Percentiles rank a stretch among this genome's conserved stretches.
These are phyloP conservation scores for Aleiodes sp. DNA, from an alignment of 1,140 invertebrate species.

Conservation along the genomic window DNA sequence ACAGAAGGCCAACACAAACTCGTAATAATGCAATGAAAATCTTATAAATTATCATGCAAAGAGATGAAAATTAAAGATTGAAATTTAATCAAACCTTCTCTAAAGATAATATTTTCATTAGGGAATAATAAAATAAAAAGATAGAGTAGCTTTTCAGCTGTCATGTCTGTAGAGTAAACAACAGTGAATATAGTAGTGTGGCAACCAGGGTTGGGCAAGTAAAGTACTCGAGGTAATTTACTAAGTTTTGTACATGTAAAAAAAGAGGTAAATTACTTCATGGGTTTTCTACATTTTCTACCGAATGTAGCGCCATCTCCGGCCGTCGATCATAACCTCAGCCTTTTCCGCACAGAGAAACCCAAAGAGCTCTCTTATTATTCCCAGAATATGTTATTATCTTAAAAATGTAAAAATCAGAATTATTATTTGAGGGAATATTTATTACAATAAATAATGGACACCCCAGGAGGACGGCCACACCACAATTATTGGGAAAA, in stretches of 20 bases:
- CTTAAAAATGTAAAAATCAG: neutral
- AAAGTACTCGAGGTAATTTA: neutral
- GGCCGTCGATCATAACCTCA: neutral
- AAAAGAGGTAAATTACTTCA: neutral
- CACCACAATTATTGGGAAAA: neutral
- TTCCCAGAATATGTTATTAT: neutral
- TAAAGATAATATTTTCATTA: no score
- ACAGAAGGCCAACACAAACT: no score
- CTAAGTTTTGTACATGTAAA: neutral
- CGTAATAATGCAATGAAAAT: no score
- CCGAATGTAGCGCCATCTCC: neutral
- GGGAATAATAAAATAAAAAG: no score
- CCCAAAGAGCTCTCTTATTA: neutral
- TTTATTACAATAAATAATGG: neutral
- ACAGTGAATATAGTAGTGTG: no score
- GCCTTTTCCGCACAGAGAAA: neutral
- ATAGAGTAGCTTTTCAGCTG: no score
- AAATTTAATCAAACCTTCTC: no score
- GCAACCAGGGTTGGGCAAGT: slow-evolving; percentile 2
- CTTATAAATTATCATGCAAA: no score
- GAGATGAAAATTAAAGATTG: no score
- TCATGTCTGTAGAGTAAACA: no score
- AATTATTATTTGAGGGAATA: neutral
- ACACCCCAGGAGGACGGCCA: neutral
- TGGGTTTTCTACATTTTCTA: neutral